Conservation (phyloP, 2,797 vertebrate genomes). For the Harpagifer antarcticus region DNA sequence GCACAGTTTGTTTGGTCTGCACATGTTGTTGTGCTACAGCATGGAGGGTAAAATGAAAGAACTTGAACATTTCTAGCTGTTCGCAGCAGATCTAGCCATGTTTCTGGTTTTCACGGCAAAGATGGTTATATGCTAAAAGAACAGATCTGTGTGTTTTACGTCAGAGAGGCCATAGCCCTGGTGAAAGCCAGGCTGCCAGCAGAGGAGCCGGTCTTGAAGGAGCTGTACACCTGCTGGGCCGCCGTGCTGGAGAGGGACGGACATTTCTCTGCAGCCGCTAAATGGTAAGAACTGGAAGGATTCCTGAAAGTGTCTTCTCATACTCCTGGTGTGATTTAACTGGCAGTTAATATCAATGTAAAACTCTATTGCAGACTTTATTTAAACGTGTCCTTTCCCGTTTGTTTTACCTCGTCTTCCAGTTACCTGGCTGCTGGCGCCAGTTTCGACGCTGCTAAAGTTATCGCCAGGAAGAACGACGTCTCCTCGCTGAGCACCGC, state of each 20-base stretch:
- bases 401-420: background rate
- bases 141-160: constrained; percentile 1
- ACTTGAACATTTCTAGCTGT: too few species aligned
- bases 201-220: constrained; percentile 90
- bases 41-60: background rate
- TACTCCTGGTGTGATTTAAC: background rate
- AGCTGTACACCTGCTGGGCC: constrained; percentile 92
- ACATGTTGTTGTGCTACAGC: background rate
- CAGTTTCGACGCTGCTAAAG: constrained; percentile 94
- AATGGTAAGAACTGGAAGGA: constrained; percentile 86
- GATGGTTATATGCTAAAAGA: background rate
- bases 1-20: too few species aligned
- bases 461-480: constrained; percentile 93
- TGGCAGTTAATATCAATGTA: background rate
- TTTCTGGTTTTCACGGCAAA: background rate
- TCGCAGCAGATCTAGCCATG: background rate
- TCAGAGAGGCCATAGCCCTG: constrained; percentile 93
- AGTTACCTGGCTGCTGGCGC: constrained; percentile 91
- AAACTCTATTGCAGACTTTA: background rate
- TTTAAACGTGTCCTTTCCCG: background rate
- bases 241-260: constrained; percentile 93
- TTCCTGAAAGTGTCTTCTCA: too few species aligned
- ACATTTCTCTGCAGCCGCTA: constrained; percentile 93
- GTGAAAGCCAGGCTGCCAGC: constrained; percentile 91
- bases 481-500: constrained; percentile 88